Base-by-base conservation (phyloP, 2,797 vertebrate species). In the Erpetoichthys calabaricus region DNA sequence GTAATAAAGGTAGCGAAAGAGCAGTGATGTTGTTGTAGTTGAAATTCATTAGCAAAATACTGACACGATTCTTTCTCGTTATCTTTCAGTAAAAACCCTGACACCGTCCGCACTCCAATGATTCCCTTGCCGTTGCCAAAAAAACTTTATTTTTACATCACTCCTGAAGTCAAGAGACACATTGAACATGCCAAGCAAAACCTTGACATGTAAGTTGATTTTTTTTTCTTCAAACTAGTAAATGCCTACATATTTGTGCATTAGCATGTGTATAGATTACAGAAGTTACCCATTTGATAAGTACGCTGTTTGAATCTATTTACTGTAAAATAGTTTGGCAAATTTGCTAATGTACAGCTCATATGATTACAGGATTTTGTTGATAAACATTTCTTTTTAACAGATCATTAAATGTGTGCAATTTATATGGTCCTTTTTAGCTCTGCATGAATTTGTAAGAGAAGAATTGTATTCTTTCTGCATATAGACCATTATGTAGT, bases 81-180 rank as follows among this genome's bases (percentile, higher is more conserved):
- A 42, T 42, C 41, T 60, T 54, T 43, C 70, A 87, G 85, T 69
- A 75, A 83, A 59, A 76, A 75, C 53, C 75, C 85, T 1, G 85
- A 86, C 10, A 68, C 75, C 4, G 80, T 74, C 62, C 77, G 84
- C 55, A 69, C 86, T 1, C 87, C 87, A 0, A 67, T 88, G 60
- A 56, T 84, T 55, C 85, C 84, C 0, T 78, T 90, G 1, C 73
- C 81, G 4, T 81, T 86, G 76, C 87, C 88, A 2, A 87, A 83
- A 73, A 90, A 90, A 59, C 86, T 90, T n/a, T 90, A 90, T 71
- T 90, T 90, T 56, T 72, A 81, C 65, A 89, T 90, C 5, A 83
- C 86, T 67, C 62, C 71, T 1, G 87, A 88, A 51, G 83, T 87
- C 57, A 90, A 90, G 65, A 70, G 85, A 62, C 84, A 89, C 74